phyloP scores from a whole-genome alignment of 2,113 vertebrate species.

The Gymnocephalus cernua region DNA sequence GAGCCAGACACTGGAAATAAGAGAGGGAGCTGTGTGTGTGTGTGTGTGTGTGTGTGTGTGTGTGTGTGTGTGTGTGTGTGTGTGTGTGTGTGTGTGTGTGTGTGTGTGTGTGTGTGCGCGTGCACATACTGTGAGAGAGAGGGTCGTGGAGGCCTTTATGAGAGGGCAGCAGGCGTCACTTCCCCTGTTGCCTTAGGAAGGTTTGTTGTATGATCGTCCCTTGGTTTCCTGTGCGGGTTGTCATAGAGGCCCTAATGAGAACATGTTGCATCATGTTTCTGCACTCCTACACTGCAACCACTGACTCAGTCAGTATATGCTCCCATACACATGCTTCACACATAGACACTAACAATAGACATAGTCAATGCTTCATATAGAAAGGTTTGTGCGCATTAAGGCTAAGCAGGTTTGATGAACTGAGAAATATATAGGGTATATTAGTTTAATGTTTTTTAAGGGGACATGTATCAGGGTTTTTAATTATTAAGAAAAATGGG shows the following conservation, averaged over 20 bases:
- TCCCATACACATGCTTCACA: neutral
- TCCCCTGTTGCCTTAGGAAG: slow-evolving; percentile 70
- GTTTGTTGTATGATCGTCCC: slow-evolving; percentile 57
- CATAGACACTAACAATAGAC: neutral
- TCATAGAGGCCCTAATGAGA: slow-evolving; percentile 41
- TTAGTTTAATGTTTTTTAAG: neutral
- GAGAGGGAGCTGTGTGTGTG: slow-evolving; percentile 86
- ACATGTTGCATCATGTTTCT: slow-evolving; percentile 55
- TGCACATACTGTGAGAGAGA: slow-evolving; percentile 18
- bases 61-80: slow-evolving; percentile 70
- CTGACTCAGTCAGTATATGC: neutral
- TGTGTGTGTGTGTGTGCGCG: slow-evolving; percentile 65
- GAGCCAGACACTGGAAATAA: slow-evolving; percentile 90
- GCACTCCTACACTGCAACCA: neutral
- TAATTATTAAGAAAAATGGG: neutral
- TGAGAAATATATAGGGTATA: too few relatives aligned
- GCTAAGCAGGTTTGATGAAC: neutral
- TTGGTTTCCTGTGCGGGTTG: slow-evolving; percentile 55
- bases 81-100: slow-evolving; percentile 56
- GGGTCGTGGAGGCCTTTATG: slow-evolving; percentile 53
- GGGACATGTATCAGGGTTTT: neutral
- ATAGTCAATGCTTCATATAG: neutral
- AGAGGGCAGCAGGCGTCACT: slow-evolving; percentile 74
- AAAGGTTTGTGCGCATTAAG: neutral
- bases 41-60: slow-evolving; percentile 55